Evolutionary conservation across 2,888 invertebrate genomes (phyloP).

Genomic region (Keiferia lycopersicella): DNA sequence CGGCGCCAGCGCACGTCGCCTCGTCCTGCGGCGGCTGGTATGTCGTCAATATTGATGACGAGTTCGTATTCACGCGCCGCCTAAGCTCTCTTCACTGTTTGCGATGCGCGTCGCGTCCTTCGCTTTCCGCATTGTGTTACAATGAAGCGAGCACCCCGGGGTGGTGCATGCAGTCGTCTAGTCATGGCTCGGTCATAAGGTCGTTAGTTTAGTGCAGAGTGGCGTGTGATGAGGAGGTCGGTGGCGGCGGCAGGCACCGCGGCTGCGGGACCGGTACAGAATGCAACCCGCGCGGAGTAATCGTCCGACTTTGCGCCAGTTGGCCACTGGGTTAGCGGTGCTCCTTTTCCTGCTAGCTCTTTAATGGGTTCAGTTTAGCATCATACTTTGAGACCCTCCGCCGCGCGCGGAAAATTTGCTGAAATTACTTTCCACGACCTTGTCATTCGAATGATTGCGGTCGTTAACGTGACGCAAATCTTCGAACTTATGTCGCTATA

Average conservation of each 20-base stretch:
- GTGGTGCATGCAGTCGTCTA: constrained; percentile 59
- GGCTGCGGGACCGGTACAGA: constrained; percentile 69
- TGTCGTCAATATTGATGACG: constrained; percentile 55
- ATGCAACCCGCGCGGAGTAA: constrained; percentile 68
- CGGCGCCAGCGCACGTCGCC: constrained; percentile 57
- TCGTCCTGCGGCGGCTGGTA: constrained; percentile 61
- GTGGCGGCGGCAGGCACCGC: constrained; percentile 44
- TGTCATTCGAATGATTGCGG: neutral
- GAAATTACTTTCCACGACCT: constrained; percentile 13
- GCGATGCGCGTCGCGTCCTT: constrained; percentile 66
- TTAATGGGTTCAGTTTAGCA: constrained; percentile 42
- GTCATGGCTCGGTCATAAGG: constrained; percentile 42
- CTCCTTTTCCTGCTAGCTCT: constrained; percentile 77
- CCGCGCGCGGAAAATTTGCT: neutral
- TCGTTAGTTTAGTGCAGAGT: constrained; percentile 40
- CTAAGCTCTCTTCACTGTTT: constrained; percentile 77
- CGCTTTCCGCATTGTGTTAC: constrained; percentile 74
- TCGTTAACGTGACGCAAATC: constrained; percentile 2
- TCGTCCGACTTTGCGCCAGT: constrained; percentile 71
- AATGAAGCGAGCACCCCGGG: constrained; percentile 67
- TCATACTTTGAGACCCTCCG: constrained; percentile 10
- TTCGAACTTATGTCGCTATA: constrained; percentile 17
- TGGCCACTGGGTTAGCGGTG: constrained; percentile 80
- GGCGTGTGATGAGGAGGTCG: constrained; percentile 42
- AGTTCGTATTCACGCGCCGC: constrained; percentile 73